Evolutionary conservation across 2,888 invertebrate species (phyloP).

Genomic region (Malachius bipustulatus): DNA sequence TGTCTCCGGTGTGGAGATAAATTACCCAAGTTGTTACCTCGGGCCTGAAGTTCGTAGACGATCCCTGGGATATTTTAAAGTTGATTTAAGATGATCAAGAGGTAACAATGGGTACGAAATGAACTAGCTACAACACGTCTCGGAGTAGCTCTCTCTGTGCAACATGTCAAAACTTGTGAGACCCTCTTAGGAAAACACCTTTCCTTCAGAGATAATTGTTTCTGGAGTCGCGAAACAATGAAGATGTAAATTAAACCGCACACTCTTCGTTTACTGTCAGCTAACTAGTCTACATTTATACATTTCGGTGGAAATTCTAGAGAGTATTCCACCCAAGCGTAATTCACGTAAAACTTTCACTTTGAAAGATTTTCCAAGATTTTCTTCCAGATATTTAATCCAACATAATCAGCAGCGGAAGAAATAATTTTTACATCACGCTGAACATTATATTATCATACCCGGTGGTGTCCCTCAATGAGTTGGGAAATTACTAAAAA

Average conservation of each 20-base stretch:
- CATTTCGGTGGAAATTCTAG: background rate
- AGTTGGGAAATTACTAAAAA: no score
- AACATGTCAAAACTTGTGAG: conserved; percentile 24
- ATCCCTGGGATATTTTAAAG: conserved; percentile 20
- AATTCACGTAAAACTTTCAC: no score
- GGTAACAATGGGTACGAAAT: conserved; percentile 32
- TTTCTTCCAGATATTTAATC: no score
- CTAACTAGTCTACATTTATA: conserved; percentile 28
- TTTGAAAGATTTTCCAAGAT: no score
- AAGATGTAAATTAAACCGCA: conserved; percentile 22
- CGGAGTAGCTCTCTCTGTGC: conserved; percentile 25
- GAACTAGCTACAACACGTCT: conserved; percentile 32
- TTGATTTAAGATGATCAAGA: conserved; percentile 29
- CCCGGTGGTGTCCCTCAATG: no score
- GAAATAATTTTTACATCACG: no score
- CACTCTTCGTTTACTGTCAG: conserved; percentile 34
- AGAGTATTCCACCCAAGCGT: no score
- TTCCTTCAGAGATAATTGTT: conserved; percentile 21
- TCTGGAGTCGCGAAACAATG: conserved; percentile 22
- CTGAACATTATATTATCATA: no score
- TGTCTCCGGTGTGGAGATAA: conserved; percentile 13
- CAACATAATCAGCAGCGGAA: no score
- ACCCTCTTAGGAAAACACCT: conserved; percentile 21
- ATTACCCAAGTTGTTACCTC: conserved; percentile 11
- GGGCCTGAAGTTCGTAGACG: conserved; percentile 9